These are phyloP conservation scores for Enteromius fasciolatus DNA, from an alignment of 2,797 vertebrate genomes.

Conservation along the genomic window DNA sequence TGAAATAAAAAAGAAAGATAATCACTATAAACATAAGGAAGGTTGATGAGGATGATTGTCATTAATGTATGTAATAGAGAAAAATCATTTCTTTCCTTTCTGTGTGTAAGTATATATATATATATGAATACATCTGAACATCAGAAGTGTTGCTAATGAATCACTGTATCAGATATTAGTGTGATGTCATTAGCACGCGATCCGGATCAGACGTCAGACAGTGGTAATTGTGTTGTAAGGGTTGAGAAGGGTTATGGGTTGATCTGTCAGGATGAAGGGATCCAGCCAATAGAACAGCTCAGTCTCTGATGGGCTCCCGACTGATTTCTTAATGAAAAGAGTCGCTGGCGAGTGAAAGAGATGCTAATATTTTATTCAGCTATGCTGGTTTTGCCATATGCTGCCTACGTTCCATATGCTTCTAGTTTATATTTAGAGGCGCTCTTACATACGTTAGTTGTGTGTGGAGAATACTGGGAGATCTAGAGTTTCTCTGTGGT, in stretches of 20 bases:
- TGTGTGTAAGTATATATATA: too few species aligned
- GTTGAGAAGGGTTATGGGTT: not conserved
- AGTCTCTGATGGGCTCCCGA: constrained; percentile 27
- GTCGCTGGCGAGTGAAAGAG: not conserved
- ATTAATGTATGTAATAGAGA: too few species aligned
- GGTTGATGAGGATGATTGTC: not conserved
- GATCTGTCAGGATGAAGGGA: not conserved
- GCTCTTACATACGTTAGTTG: not conserved
- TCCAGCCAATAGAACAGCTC: constrained; percentile 7
- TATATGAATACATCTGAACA: not conserved
- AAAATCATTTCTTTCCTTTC: too few species aligned
- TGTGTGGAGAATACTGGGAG: too few species aligned
- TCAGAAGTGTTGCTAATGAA: not conserved
- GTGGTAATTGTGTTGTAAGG: not conserved
- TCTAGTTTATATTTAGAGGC: not conserved
- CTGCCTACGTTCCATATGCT: constrained; percentile 16
- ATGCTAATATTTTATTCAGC: not conserved
- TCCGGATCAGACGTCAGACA: not conserved
- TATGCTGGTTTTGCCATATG: not conserved
- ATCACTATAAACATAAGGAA: not conserved
- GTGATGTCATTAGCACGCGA: not conserved
- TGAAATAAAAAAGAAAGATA: not conserved
- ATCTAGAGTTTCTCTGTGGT: too few species aligned
- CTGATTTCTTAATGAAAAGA: constrained; percentile 33
- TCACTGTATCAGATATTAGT: not conserved